Evolutionary conservation across 2,888 invertebrate species (phyloP).

Genomic region (Ennomos quercinarius): DNA sequence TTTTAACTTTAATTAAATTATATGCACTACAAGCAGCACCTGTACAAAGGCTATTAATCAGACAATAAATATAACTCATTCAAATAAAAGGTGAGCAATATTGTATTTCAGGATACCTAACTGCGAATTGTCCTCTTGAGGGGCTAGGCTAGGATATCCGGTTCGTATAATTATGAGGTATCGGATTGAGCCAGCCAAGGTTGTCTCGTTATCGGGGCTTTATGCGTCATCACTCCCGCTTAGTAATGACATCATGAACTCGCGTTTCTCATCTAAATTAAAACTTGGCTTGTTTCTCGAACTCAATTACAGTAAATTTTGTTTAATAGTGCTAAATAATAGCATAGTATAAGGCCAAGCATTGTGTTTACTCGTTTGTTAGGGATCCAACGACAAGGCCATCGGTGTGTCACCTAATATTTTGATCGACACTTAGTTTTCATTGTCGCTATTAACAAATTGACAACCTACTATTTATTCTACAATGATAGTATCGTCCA

Average conservation of each 20-base stretch:
- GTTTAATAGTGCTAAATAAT: constrained; percentile 6
- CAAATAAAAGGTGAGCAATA: constrained; percentile 14
- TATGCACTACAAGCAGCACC: too few relatives aligned
- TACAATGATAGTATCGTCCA: too few relatives aligned
- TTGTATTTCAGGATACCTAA: constrained; percentile 25
- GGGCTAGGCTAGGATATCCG: constrained; percentile 40
- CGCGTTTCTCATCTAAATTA: constrained; percentile 19
- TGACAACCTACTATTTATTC: too few relatives aligned
- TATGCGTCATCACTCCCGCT: constrained; percentile 55
- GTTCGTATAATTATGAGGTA: constrained; percentile 42
- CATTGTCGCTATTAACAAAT: background rate
- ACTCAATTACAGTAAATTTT: constrained; percentile 6
- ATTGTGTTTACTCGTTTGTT: background rate
- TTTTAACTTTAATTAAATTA: too few relatives aligned
- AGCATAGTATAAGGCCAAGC: background rate
- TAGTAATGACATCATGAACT: constrained; percentile 45
- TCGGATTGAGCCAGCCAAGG: constrained; percentile 53
- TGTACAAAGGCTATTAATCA: constrained; percentile 10
- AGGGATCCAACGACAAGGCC: background rate
- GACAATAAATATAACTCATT: background rate
- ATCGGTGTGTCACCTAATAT: constrained; percentile 6
- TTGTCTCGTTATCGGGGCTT: constrained; percentile 49
- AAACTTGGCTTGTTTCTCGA: constrained; percentile 16
- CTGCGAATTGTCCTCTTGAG: constrained; percentile 30
- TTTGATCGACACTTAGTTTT: constrained; percentile 5